Percentiles rank a stretch among this genome's conserved stretches.
Conservation (phyloP, 2,113 vertebrate species). For the Penelope pileata region DNA sequence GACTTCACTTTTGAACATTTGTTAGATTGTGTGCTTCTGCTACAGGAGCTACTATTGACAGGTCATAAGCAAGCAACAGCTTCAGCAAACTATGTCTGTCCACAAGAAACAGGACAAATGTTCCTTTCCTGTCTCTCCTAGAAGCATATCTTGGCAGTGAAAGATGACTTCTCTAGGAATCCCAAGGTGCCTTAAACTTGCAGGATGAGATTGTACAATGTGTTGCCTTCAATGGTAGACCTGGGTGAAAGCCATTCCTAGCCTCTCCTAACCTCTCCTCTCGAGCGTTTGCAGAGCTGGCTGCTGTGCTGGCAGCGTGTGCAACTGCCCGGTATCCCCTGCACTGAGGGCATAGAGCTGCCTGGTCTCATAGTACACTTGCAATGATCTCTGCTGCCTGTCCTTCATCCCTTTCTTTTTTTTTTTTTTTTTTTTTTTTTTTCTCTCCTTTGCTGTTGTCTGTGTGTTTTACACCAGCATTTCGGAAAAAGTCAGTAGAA, state of each 20-base stretch:
- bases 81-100: background rate
- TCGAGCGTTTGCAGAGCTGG: background rate
- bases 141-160: background rate
- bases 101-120: background rate
- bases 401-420: background rate
- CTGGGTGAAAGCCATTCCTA: background rate
- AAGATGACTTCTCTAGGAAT: background rate
- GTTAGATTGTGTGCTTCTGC: background rate
- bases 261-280: background rate
- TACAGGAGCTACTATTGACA: background rate
- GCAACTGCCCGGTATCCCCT: background rate
- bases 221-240: background rate
- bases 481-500: background rate
- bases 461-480: background rate
- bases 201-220: background rate
- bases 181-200: background rate
- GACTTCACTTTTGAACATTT: background rate
- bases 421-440: background rate
- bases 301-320: fast-evolving
- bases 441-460: too few relatives aligned
- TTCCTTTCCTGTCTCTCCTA: background rate
- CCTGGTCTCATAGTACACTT: background rate
- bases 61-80: background rate
- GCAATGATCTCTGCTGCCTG: background rate
- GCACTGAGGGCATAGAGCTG: fast-evolving